Evolutionary conservation across 1,140 invertebrate species (phyloP).

Genomic region (Forficula auricularia): DNA sequence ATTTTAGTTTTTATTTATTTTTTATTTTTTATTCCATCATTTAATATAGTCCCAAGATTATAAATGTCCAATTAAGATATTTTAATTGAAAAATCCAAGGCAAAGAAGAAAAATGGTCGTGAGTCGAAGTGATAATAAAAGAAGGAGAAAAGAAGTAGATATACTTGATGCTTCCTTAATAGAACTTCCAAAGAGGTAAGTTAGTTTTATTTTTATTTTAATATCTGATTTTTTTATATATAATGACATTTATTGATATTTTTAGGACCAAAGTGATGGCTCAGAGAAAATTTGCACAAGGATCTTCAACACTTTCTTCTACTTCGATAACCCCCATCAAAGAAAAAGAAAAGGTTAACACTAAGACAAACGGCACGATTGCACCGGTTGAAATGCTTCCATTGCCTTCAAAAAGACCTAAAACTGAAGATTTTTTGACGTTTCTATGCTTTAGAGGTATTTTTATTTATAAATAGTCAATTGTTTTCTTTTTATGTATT

Average conservation of each 20-base stretch:
- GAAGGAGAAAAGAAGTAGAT: constrained; percentile 13
- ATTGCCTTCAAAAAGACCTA: constrained; percentile 51
- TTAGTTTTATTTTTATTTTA: neutral
- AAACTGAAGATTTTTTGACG: constrained; percentile 79
- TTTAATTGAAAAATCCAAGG: constrained; percentile 1
- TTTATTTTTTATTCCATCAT: constrained; percentile 3
- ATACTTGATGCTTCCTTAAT: constrained; percentile 9
- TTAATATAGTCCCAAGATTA: neutral
- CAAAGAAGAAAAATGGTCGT: constrained; percentile 14
- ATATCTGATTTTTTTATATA: neutral
- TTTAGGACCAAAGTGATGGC: constrained; percentile 64
- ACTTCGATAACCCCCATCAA: constrained; percentile 25
- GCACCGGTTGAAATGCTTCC: constrained; percentile 25
- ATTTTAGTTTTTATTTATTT: constrained; percentile 2
- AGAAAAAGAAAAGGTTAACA: constrained; percentile 38
- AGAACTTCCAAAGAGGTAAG: constrained; percentile 16
- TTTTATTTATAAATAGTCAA: too few relatives aligned
- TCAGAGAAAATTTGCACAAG: constrained; percentile 81
- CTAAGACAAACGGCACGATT: constrained; percentile 22
- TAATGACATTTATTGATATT: constrained; percentile 11
- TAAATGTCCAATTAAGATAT: neutral
- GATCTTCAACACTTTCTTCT: constrained; percentile 35
- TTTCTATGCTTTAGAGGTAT: constrained; percentile 72
- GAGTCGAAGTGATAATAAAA: constrained; percentile 14
- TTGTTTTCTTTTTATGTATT: too few relatives aligned